phyloP scores from a whole-genome alignment of 2,888 invertebrate species.

The Callinectes sapidus region DNA sequence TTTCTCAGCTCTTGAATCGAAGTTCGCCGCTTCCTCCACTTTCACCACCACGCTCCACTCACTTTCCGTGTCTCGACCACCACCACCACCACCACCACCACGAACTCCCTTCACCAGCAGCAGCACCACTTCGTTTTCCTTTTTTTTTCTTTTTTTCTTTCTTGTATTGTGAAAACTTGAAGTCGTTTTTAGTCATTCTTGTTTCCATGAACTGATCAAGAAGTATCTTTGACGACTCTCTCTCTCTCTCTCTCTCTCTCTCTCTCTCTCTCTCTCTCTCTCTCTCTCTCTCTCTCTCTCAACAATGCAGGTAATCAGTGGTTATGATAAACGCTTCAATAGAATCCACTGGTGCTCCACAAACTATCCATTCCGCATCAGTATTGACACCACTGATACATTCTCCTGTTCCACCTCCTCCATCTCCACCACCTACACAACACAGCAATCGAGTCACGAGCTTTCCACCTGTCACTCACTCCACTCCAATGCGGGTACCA shows the following conservation, averaged over 20 bases:
- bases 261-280: constrained; percentile 31
- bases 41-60: constrained; percentile 20
- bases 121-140: neutral
- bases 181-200: neutral
- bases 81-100: neutral
- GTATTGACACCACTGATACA: neutral
- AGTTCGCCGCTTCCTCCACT: constrained; percentile 9
- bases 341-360: neutral
- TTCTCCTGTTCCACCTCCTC: neutral
- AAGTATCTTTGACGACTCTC: neutral
- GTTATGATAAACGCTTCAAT: neutral
- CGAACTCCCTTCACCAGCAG: neutral
- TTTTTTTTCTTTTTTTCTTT: neutral
- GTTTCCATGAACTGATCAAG: neutral
- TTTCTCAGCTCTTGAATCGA: neutral
- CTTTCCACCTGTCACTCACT: too few species aligned
- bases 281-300: neutral
- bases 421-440: neutral
- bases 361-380: neutral
- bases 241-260: constrained; percentile 14
- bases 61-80: neutral
- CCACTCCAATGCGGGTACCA: too few species aligned
- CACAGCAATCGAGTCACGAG: too few species aligned
- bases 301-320: neutral
- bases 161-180: neutral